A percentile compares a stretch with the other conserved stretches of the same genome.
These are phyloP conservation scores for Helogale parvula DNA, from an alignment of 2,113 vertebrate species.

Conservation along the genomic window DNA sequence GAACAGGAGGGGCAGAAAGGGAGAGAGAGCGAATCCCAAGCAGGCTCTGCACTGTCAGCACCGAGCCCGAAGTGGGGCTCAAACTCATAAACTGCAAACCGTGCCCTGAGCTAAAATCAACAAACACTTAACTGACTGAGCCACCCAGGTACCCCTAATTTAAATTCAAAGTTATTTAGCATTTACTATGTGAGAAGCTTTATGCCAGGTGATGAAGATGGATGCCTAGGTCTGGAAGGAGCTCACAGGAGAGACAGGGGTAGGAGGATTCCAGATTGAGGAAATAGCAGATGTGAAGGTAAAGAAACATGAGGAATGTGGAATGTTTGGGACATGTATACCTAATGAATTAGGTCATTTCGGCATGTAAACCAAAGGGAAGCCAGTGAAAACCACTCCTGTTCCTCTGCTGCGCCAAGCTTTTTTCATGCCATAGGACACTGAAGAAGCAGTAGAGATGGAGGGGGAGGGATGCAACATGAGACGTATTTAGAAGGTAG, in stretches of 20 bases:
- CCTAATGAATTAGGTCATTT: conserved; percentile 6
- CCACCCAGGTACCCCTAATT: neutral
- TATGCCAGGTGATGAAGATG: neutral
- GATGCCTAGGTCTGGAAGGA: neutral
- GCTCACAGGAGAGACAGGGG: neutral
- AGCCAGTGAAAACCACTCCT: conserved; percentile 16
- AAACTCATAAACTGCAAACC: neutral
- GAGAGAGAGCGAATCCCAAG: too few relatives aligned
- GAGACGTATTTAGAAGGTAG: neutral
- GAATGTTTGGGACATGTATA: neutral
- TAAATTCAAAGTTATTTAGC: neutral
- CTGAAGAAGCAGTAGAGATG: neutral
- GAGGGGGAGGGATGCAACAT: neutral
- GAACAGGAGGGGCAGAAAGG: too few relatives aligned
- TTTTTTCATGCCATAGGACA: neutral
- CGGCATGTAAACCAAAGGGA: neutral
- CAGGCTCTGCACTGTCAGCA: too few relatives aligned
- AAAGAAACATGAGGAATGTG: neutral
- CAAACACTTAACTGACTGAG: neutral
- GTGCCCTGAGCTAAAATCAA: neutral
- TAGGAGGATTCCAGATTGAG: neutral
- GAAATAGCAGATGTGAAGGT: neutral
- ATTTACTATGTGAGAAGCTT: neutral
- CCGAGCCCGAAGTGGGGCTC: neutral
- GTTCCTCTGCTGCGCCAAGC: neutral